Evolutionary conservation across 2,888 invertebrate genomes (phyloP), one percentile per base, ranked within the genome.

Genomic region (Caenorhabditis zanzibari): DNA sequence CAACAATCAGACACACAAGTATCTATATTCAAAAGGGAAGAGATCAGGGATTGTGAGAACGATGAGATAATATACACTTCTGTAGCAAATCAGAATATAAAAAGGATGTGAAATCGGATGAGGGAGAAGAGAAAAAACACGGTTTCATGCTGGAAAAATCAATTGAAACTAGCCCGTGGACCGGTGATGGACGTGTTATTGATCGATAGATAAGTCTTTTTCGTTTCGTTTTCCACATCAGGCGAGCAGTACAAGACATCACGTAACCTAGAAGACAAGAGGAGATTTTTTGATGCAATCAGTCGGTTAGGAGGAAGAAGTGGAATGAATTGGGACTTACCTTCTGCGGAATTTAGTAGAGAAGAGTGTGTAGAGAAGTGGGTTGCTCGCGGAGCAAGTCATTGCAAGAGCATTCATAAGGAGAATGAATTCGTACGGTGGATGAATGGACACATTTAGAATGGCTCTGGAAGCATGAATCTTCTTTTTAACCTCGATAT

Each of bases 311-410:
- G 14, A 16, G n/a, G 44, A 32, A 59, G 12, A 63, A 44, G 12
- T n/a, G 26, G 44, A 16, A 71, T 5, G 28, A 32, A 64, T 41
- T 2, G 19, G n/a, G 2, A 22, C 74, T 81, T 52, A 81, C 82
- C 77, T 72, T 59, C 73, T 66, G 63, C 82, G 66, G 58, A 92
- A 92, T 32, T 90, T 86, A 7, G 87, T 86, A 6, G 91, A 91
- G 86, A 92, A 91, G 10, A 91, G 86, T 0, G 91, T 90, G 81
- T 91, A 91, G 28, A 91, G 88, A 10, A 91, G 86, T 9, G 91
- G 91, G 66, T 91, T 91, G 63, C 89, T 90, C 16, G 91, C 91
- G 16, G 88, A 88, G 76, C 91, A 91, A 19, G 88, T 88, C 86
- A 91, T 88, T 10, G 91, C 89, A 38, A 91, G 71, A 1, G 91